Evolutionary conservation across 2,113 vertebrate genomes (phyloP), one percentile per base, ranked within the genome.

Genomic region (Syngnathus scovelli): DNA sequence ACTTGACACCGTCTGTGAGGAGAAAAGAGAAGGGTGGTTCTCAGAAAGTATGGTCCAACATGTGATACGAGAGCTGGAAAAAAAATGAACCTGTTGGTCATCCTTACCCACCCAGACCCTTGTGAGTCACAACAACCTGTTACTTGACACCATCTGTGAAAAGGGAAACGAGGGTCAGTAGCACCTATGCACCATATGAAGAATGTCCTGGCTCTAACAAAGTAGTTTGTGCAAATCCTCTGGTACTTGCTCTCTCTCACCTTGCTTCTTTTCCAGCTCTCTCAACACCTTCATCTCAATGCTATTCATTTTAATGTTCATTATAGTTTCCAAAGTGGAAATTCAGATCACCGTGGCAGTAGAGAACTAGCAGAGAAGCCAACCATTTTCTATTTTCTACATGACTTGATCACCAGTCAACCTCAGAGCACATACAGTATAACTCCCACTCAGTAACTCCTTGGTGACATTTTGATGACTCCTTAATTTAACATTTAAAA

Each of bases 31-130:
- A 9, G 27, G 27, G 27, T 27, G 27, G 27, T 27, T 27, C 27
- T 27, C 27, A 27, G 27, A 33, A 33, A 33, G 27, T 3, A 33
- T 33, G 27, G 27, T 33, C 2, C 27, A 33, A 33, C 27, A 33
- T 33, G 27, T 33, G 27, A 2, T 33, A 33, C 3, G 27, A 33
- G 27, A 33, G 27, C 27, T 33, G 27, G 27, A 33, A 33, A 33
- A 27, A 33, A 33, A 33, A 33, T 33, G 0, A 33, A 33, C 27
- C 3, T 33, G 27, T 84, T 84, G 67, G 69, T 67, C 79, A 72
- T 79, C 27, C 21, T 9, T 18, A n/a, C 46, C 13, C 8, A 44
- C 12, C 2, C 12, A 1, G 18, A 51, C 49, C 19, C n/a, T 62
- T 5, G 13, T 23, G 38, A 23, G 2, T 15, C 38, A 27, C 9